phyloP scores from a whole-genome alignment of 2,797 vertebrate genomes.

The Anomalospiza imberbis region DNA sequence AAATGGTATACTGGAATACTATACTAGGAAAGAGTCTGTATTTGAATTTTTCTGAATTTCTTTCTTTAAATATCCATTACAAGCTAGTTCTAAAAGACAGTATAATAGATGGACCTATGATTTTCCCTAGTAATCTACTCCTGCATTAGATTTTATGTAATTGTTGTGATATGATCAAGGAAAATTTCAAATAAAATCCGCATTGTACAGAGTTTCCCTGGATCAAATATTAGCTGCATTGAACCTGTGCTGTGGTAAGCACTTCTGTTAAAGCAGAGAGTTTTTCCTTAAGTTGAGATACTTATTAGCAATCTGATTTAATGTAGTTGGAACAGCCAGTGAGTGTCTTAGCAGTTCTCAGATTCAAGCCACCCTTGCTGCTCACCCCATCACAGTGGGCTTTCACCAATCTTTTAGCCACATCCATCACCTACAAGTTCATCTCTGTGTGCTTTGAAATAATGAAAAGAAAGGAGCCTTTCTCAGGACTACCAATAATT shows the following conservation, averaged over 20 bases:
- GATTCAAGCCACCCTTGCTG: background rate
- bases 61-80: background rate
- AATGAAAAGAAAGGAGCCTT: background rate
- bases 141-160: background rate
- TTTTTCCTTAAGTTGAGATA: background rate
- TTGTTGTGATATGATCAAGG: background rate
- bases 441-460: background rate
- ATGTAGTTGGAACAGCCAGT: background rate
- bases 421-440: background rate
- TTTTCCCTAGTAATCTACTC: background rate
- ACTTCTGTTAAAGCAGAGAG: background rate
- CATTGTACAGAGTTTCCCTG: background rate
- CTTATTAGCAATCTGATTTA: background rate
- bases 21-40: background rate
- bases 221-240: background rate
- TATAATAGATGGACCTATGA: background rate
- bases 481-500: background rate
- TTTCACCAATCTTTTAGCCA: background rate
- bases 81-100: background rate
- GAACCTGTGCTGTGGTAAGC: background rate
- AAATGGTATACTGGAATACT: background rate
- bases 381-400: background rate
- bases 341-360: background rate
- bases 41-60: background rate
- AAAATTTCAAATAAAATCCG: background rate